Base-by-base conservation (phyloP, 2,888 invertebrate species). In the Leptinotarsa peninsularis region DNA sequence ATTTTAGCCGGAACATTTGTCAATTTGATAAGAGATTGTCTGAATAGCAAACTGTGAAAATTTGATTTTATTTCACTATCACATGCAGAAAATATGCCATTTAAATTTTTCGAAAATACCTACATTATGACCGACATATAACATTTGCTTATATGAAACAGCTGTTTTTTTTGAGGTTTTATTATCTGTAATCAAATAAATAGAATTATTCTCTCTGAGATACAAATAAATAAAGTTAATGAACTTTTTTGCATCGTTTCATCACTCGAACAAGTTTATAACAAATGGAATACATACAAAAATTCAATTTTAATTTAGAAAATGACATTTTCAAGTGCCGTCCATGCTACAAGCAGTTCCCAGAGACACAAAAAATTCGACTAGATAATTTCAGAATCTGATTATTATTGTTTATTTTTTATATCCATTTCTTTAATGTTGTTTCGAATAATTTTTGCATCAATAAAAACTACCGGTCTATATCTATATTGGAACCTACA, bases 151-250 rank as follows among this genome's bases (percentile, higher is more conserved):
- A 81, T 76, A 81, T 79, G 77, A 81, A 83, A 84, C 83, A 74
- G 83, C 82, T 82, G 80, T 82, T 82, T 82, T 83, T 83, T 82
- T 79, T 71, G 74, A 80, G 74, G 69, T 80, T 79, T 79, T 80
- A 73, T 76, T 52, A 73, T 83, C 83, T 83, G 83, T 85, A 85
- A 84, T 83, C 75, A 81, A 81, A 83, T 81, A 82, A 81, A 81
- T 78, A 81, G 78, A 82, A 81, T 81, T 80, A 81, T 80, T 80
- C 79, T 80, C 78, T 78, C 77, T 75, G 78, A 74, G 78, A 73
- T 68, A 74, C 17, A 13, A 63, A 63, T 43, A 43, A n/a, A 77
- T 72, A 76, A 63, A 73, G 70, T 75, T 79, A 79, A 79, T 82
- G 81, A 79, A 81, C 75, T 75, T 79, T 76, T 77, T 70, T 71